A percentile compares a stretch with the other conserved stretches of the same genome.
Evolutionary conservation across 2,797 vertebrate species (phyloP).

Genomic region (Sebastes dallii): DNA sequence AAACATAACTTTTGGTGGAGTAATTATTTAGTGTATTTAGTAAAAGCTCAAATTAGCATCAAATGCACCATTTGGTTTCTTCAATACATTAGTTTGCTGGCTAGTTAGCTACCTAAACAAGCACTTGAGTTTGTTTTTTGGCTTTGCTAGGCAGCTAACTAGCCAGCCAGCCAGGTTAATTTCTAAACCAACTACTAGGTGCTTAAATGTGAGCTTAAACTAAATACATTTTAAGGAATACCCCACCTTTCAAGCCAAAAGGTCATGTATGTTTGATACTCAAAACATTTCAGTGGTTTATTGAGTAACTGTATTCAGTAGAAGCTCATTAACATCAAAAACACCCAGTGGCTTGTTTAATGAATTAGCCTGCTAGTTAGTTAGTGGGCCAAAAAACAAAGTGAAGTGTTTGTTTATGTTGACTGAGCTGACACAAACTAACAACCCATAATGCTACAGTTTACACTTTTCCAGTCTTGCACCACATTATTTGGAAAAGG

Average conservation of each 20-base stretch:
- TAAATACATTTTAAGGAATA: background rate
- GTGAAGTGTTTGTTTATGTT: background rate
- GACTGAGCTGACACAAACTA: background rate
- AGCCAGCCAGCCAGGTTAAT: no score
- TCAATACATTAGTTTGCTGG: no score
- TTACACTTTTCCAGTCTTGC: background rate
- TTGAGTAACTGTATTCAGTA: no score
- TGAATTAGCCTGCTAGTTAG: background rate
- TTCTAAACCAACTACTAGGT: no score
- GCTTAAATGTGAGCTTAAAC: no score
- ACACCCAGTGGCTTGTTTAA: background rate
- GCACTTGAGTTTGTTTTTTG: no score
- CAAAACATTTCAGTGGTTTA: background rate
- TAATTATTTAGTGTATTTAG: background rate
- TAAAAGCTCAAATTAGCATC: background rate
- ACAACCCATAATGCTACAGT: background rate
- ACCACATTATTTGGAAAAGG: background rate
- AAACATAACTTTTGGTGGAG: background rate
- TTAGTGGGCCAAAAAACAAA: background rate
- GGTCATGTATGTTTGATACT: background rate
- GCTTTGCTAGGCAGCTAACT: background rate
- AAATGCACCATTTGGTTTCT: background rate
- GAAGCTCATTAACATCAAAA: background rate
- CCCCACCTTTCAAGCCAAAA: background rate
- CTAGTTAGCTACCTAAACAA: no score